phyloP scores from a whole-genome alignment of 2,888 invertebrate genomes.

The Aphodius granarius region DNA sequence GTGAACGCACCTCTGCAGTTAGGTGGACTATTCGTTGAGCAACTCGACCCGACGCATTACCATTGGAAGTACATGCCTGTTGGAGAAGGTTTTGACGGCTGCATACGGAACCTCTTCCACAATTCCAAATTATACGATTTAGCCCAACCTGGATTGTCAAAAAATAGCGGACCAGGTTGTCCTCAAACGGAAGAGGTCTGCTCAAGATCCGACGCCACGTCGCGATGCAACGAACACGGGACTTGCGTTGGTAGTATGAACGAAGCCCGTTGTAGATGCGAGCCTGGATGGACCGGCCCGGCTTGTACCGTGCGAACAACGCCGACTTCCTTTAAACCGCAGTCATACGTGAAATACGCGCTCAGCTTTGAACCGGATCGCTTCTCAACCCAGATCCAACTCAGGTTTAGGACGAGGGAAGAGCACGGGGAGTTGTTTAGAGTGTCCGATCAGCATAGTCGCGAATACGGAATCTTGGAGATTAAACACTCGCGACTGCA shows the following conservation, averaged over 20 bases:
- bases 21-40: conserved; percentile 88
- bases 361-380: conserved; percentile 91
- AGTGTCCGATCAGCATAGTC: conserved; percentile 90
- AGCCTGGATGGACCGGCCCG: conserved; percentile 93
- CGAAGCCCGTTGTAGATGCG: conserved; percentile 90
- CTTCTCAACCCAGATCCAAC: conserved; percentile 89
- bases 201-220: conserved; percentile 81
- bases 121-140: conserved; percentile 96
- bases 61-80: conserved; percentile 91
- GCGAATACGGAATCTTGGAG: conserved; percentile 90
- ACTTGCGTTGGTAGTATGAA: conserved; percentile 89
- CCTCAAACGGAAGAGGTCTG: conserved; percentile 92
- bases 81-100: conserved; percentile 92
- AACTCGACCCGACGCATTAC: conserved; percentile 85
- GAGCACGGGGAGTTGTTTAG: conserved; percentile 92
- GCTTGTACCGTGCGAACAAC: conserved; percentile 83
- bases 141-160: conserved; percentile 86
- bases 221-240: conserved; percentile 92
- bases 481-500: conserved; percentile 88
- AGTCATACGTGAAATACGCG: conserved; percentile 96
- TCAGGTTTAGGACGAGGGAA: conserved; percentile 92
- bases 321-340: conserved; percentile 89
- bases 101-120: conserved; percentile 92
- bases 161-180: conserved; percentile 88
- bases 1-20: conserved; percentile 94